Base-by-base conservation (phyloP, 2,113 vertebrate species). In the Leptodactylus fuscus region DNA sequence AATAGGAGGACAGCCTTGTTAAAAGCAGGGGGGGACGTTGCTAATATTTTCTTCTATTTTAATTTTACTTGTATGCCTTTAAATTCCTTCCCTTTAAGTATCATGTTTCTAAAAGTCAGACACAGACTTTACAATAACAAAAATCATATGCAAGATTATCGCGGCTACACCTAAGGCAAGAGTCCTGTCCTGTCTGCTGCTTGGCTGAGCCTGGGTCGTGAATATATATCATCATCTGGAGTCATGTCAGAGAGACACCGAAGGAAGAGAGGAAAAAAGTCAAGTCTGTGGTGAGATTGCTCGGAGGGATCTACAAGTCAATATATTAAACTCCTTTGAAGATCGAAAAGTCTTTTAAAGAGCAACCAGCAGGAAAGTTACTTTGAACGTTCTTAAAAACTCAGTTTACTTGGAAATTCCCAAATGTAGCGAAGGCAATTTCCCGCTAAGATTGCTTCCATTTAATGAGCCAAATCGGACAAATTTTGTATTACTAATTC, bases 321-420 rank as follows among this genome's bases (percentile, higher is more conserved):
- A 69, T 38, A 69, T 69, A 69, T 69, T 20, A 69, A 36, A 22
- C 10, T 69, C 16, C 34, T 69, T 69, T 69, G 65, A 69, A 69
- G 65, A 69, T 38, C 38, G 32, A 69, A 69, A 69, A 69, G 34
- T 32, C 34, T 18, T 69, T 38, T 69, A 38, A 69, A 69, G 65
- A 36, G 18, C 16, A 36, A 69, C 5, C 32, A 36, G 18, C 65
- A 22, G 65, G 34, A 69, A 69, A 69, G 32, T 38, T 36, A 38
- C 65, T 38, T 69, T 38, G 65, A 69, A 38, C 32, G 6, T 67
- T 67, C 62, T 67, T 67, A 32, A 69, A 38, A 38, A 38, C 13
- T 60, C n/a, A 62, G 10, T 67, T 34, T 29, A 0, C 6, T 67
- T 32, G 34, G 32, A 38, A 69, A 22, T 38, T 38, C 65, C 34